Conservation (phyloP, 2,113 vertebrate genomes). For the Xenopus laevis region DNA sequence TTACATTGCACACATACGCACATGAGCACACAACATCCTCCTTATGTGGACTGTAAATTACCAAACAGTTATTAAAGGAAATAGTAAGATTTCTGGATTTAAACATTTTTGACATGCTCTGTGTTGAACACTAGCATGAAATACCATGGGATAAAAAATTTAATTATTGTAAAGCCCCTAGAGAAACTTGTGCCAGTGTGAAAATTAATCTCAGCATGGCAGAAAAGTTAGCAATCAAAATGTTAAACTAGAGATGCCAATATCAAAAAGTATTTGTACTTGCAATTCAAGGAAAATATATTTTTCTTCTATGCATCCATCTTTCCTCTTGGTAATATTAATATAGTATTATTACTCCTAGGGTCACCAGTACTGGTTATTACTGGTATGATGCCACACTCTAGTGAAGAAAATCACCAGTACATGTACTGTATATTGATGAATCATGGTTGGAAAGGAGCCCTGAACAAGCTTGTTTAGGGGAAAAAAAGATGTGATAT, state of each 20-base stretch:
- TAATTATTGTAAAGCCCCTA: constrained; percentile 47
- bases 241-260: constrained; percentile 41
- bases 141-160: constrained; percentile 8
- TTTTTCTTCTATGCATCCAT: constrained; percentile 33
- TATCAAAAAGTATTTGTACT: constrained; percentile 34
- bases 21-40: too few species aligned
- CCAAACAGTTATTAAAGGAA: too few species aligned
- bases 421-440: too few species aligned
- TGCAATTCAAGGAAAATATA: constrained; percentile 24
- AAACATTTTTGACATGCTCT: too few species aligned
- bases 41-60: too few species aligned
- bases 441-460: too few species aligned
- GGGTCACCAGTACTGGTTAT: too few species aligned
- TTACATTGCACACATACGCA: too few species aligned
- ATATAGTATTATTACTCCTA: not conserved
- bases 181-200: constrained; percentile 45
- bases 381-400: too few species aligned
- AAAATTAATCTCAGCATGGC: constrained; percentile 54
- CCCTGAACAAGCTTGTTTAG: too few species aligned
- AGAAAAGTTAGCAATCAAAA: constrained; percentile 45
- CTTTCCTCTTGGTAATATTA: constrained; percentile 27
- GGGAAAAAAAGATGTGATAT: too few species aligned
- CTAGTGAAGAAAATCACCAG: too few species aligned
- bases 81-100: not conserved
- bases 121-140: not conserved